Base-by-base conservation (phyloP, 1,140 invertebrate species). In the Drosophila baimaii region DNA sequence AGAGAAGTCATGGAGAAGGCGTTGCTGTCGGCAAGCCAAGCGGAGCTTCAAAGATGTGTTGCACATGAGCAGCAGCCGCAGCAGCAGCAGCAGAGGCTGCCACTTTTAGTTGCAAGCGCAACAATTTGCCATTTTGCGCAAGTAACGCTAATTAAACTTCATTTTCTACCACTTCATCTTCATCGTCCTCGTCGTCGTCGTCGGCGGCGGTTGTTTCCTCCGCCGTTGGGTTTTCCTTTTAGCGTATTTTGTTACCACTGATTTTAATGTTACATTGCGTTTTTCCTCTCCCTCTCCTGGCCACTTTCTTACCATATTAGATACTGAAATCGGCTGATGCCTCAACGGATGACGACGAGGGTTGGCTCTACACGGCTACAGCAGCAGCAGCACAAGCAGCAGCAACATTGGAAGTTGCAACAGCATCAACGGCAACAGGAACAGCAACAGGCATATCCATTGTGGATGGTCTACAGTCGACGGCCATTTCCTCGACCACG, bases 81-180 rank as follows among this genome's bases (percentile, higher is more conserved):
- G 17, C 56, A 23, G n/a, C 23, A 57, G 23, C 23, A 17, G 21
- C 29, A 25, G 44, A 59, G 43, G 29, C 59, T 65, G 71, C 73
- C 66, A 54, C 13, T 54, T 35, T 29, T 29, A 54, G 51, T 54
- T 57, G 72, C 78, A 79, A 49, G 62, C 72, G 65, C 88, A 91
- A 89, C 88, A 91, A 90, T 90, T 90, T 90, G 77, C 83, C 84
- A 90, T 91, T 85, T 84, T 88, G 79, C 82, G 80, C 88, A 81
- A 89, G 82, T 90, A 90, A 90, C 74, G 83, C 83, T 90, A 90
- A 88, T 88, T 89, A 90, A 85, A 84, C 78, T 91, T 89, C 71
- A 89, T 90, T 86, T 74, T 91, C 77, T 70, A 81, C 77, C 76
- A 82, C 78, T 79, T 79, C 75, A 90, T 77, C 90, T 88, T 79